A percentile compares a stretch with the other conserved stretches of the same genome.
phyloP scores from a whole-genome alignment of 2,888 invertebrate genomes.

The Neoaliturus tenellus region DNA sequence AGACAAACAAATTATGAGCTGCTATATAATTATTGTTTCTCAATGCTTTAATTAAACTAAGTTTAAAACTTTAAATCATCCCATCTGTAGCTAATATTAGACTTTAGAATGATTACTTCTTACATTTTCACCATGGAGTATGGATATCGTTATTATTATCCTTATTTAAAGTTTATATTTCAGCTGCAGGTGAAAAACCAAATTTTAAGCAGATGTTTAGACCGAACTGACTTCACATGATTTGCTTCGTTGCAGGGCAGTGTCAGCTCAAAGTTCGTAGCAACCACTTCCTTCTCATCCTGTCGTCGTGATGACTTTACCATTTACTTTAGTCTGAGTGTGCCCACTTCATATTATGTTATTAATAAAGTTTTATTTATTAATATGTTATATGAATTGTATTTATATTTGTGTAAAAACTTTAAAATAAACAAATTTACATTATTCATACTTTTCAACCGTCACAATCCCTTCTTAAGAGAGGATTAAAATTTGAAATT shows the following conservation, averaged over 20 bases:
- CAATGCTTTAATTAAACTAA: too few relatives aligned
- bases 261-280: slow-evolving; percentile 22
- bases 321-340: slow-evolving; percentile 14
- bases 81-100: too few relatives aligned
- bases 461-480: neutral
- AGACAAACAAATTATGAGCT: too few relatives aligned
- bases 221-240: too few relatives aligned
- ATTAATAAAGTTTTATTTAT: slow-evolving; percentile 52
- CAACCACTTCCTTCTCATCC: neutral
- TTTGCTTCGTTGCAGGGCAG: slow-evolving; percentile 1
- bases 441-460: neutral
- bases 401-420: slow-evolving; percentile 35
- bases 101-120: too few relatives aligned
- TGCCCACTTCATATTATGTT: neutral
- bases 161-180: too few relatives aligned
- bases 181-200: too few relatives aligned
- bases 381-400: slow-evolving; percentile 36
- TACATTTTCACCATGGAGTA: too few relatives aligned
- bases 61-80: too few relatives aligned
- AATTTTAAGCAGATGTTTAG: too few relatives aligned
- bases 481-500: neutral
- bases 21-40: too few relatives aligned
- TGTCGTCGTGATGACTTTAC: neutral
- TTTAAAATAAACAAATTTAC: neutral
- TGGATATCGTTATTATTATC: too few relatives aligned